Conservation (phyloP, 2,113 vertebrate genomes). For the Cryptomyrus ogoouensis region DNA sequence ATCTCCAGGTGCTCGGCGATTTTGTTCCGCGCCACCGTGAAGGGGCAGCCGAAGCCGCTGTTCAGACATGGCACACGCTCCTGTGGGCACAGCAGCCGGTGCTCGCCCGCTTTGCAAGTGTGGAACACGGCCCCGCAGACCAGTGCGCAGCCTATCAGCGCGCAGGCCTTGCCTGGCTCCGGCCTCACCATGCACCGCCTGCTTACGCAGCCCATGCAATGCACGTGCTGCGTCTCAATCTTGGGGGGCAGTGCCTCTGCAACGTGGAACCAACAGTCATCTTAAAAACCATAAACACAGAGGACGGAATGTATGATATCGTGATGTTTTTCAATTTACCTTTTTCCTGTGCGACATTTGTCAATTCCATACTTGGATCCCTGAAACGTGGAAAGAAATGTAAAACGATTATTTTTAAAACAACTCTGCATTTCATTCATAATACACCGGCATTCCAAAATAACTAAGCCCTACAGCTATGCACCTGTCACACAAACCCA, state of each 20-base stretch:
- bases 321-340: not conserved
- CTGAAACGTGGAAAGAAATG: not conserved
- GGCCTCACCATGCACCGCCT: slow-evolving; percentile 79
- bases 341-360: not conserved
- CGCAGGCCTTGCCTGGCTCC: slow-evolving; percentile 77
- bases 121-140: slow-evolving; percentile 94
- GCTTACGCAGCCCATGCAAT: slow-evolving; percentile 86
- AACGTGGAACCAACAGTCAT: slow-evolving; percentile 4
- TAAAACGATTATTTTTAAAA: not conserved
- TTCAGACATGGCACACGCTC: slow-evolving; percentile 89
- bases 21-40: slow-evolving; percentile 75
- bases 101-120: slow-evolving; percentile 83
- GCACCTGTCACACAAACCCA: not conserved
- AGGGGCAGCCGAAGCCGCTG: slow-evolving; percentile 84
- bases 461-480: not conserved
- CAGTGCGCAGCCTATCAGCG: slow-evolving; percentile 74
- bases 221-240: slow-evolving; percentile 77
- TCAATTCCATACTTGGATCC: not conserved
- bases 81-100: slow-evolving; percentile 83
- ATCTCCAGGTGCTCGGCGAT: slow-evolving; percentile 84
- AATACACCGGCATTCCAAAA: not conserved
- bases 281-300: not conserved
- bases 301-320: not conserved
- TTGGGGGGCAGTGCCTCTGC: slow-evolving; percentile 51
- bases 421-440: not conserved